Evolutionary conservation across 1,140 invertebrate genomes (phyloP).

Genomic region (Ceratoteleas bidentatus): DNA sequence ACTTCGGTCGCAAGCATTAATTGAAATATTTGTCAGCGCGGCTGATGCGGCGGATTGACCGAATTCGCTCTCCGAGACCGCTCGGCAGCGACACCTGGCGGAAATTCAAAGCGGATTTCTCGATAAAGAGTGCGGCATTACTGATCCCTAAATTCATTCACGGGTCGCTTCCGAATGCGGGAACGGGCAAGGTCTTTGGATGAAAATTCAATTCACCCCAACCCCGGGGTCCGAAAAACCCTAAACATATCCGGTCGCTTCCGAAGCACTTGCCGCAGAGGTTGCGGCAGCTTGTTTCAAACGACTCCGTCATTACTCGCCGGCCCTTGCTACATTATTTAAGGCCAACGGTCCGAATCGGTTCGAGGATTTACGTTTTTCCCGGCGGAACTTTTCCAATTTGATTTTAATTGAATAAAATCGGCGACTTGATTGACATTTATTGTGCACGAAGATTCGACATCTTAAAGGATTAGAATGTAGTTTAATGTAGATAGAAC

Average conservation of each 20-base stretch:
- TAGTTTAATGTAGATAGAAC: constrained; percentile 46
- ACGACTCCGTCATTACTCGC: neutral
- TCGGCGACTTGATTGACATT: constrained; percentile 36
- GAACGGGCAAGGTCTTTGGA: too few species aligned
- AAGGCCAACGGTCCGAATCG: neutral
- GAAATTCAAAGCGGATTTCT: too few species aligned
- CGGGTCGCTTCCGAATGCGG: too few species aligned
- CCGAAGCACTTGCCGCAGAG: neutral
- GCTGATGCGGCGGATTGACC: constrained; percentile 26
- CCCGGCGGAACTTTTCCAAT: constrained; percentile 18
- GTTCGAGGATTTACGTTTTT: constrained; percentile 1
- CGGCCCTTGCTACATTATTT: constrained; percentile 2
- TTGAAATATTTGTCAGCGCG: constrained; percentile 56
- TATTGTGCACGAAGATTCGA: constrained; percentile 26
- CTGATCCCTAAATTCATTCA: too few species aligned
- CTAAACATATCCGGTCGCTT: neutral
- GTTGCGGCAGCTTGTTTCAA: neutral
- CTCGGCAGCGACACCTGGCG: too few species aligned
- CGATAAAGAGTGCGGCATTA: too few species aligned
- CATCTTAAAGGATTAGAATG: constrained; percentile 59
- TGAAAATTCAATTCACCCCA: too few species aligned
- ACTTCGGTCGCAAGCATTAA: constrained; percentile 58
- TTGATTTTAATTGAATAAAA: constrained; percentile 33
- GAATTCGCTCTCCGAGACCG: constrained; percentile 25
- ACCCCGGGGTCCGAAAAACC: neutral